Conservation (phyloP, 2,797 vertebrate genomes). For the Poecile montanus region DNA sequence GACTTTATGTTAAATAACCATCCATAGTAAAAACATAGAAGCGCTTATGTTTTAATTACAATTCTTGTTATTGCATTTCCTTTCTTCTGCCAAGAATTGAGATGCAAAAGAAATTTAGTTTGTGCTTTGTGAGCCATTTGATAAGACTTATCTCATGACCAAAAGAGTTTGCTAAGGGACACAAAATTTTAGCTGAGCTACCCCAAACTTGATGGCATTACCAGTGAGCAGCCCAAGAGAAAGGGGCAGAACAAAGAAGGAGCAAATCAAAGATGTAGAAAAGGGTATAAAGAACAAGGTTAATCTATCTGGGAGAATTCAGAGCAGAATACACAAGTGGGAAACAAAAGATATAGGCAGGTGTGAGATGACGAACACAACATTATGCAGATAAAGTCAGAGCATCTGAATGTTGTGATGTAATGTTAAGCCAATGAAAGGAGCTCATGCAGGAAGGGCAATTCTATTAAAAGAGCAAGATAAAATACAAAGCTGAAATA, state of each 20-base stretch:
- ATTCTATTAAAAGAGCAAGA: slow-evolving; percentile 23
- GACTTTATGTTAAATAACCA: not conserved
- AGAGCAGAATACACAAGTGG: not conserved
- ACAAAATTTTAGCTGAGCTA: not conserved
- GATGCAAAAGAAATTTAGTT: not conserved
- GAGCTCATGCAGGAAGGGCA: not conserved
- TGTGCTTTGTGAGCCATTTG: not conserved
- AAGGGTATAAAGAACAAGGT: not conserved
- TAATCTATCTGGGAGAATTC: slow-evolving; percentile 2
- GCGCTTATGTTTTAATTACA: not conserved
- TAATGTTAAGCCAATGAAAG: slow-evolving; percentile 4
- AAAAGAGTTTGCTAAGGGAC: not conserved
- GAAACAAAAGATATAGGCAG: slow-evolving; percentile 2
- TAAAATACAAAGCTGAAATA: not conserved
- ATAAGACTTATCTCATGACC: not conserved
- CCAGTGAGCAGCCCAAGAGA: not conserved
- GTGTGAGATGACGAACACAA: not conserved
- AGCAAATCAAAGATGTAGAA: not conserved
- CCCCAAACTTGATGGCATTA: not conserved
- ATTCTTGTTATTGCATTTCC: not conserved
- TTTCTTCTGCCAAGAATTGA: not conserved
- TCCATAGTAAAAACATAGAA: not conserved
- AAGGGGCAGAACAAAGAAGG: not conserved
- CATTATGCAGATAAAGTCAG: not conserved
- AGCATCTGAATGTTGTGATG: not conserved